Base-by-base conservation (phyloP, 2,797 vertebrate genomes). In the Sebastes melanostomus region DNA sequence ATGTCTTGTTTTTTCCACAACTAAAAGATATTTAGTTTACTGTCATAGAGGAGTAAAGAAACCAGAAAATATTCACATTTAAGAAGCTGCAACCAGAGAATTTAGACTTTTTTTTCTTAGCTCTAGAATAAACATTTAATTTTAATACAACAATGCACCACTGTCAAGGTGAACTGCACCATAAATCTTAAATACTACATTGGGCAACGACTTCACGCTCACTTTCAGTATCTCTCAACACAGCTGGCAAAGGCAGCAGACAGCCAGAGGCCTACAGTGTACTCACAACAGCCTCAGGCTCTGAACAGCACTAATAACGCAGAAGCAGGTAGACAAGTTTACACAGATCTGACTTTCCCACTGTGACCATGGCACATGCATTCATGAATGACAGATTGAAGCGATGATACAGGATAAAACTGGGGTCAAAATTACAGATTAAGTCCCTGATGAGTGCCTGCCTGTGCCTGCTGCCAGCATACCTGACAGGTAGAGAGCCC, bases 261-360 rank as follows among this genome's bases (percentile, higher is more conserved):
- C 30, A 46, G 52, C 34, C 63, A 71, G n/a, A 70, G 25, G 24
- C 34, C 30, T 6, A 18, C 42, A 16, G 16, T 7, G 7, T 25
- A 20, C 32, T 27, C 18, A 14, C 18, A 29, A 54, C 32, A 56
- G 69, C 67, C 59, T 71, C 60, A 0, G 54, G 63, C 52, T 12
- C 65, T 76, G 52, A 78, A 58, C 22, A 30, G 24, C 12, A 32
- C 2, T 50, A 50, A 50, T 36, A 2, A 24, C 1, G 12, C 22
- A 74, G 30, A 58, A 29, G 42, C n/a, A 16, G 36, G 34, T 25
- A 20, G 56, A 61, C 71, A 61, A 38, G 77, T 61, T 88, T 16
- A 56, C n/a, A 82, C 80, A 84, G 42, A 81, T 67, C 70, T 65
- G 54, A 66, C 78, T 82, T n/a, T 68, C 30, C 61, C 18, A 14